Conservation (phyloP, 2,113 vertebrate species). For the Triplophysa rosa region DNA sequence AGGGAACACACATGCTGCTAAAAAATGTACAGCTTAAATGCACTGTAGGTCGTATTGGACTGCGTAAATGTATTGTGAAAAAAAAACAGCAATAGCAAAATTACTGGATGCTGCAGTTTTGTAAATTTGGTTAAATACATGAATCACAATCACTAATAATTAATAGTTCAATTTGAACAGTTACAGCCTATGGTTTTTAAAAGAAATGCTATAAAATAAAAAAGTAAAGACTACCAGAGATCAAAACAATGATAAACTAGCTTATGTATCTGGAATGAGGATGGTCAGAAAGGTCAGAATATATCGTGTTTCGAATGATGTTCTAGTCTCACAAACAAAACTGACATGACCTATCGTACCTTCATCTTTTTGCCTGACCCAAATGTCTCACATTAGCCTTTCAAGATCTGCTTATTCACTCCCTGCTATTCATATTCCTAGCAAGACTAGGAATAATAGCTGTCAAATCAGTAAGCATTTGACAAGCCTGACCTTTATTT, state of each 20-base stretch:
- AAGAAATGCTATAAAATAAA: not conserved
- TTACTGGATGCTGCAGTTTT: too few relatives aligned
- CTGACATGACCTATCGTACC: conserved; percentile 49
- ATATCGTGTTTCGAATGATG: not conserved
- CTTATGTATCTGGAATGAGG: not conserved
- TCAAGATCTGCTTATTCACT: conserved; percentile 30
- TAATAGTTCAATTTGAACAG: not conserved
- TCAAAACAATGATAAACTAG: not conserved
- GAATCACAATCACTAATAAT: too few relatives aligned
- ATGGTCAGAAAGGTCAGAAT: conserved; percentile 20
- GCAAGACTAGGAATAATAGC: conserved; percentile 39
- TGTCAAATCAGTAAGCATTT: conserved; percentile 45
- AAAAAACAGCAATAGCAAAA: too few relatives aligned
- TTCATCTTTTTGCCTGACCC: conserved; percentile 27
- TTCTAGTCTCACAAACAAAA: conserved; percentile 24
- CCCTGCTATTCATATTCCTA: conserved; percentile 35
- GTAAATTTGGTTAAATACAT: too few relatives aligned
- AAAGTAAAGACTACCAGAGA: not conserved
- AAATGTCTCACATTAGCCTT: conserved; percentile 50
- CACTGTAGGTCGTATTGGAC: too few relatives aligned
- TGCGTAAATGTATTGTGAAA: too few relatives aligned
- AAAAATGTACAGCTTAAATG: too few relatives aligned
- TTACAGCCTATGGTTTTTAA: not conserved
- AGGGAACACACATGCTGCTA: too few relatives aligned
- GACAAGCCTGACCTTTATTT: conserved; percentile 52